These are phyloP conservation scores for Garra rufa DNA, from an alignment of 2,113 vertebrate genomes.

Conservation along the genomic window DNA sequence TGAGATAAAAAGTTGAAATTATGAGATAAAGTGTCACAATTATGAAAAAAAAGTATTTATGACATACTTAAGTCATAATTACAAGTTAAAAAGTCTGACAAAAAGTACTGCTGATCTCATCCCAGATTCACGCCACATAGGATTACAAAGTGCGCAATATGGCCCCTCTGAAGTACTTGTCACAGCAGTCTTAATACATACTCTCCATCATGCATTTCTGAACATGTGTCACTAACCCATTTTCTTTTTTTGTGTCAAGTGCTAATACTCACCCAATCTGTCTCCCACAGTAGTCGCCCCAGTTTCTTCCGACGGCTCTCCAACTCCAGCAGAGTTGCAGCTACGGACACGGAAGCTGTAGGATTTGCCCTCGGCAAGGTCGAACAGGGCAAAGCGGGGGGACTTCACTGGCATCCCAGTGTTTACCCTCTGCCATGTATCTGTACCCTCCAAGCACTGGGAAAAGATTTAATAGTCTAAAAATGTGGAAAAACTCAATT, in stretches of 20 bases:
- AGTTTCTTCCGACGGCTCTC: conserved; percentile 86
- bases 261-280: conserved; percentile 84
- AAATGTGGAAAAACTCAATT: not conserved
- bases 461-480: not conserved
- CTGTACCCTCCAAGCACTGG: conserved; percentile 85
- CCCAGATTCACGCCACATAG: not conserved
- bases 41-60: too few species aligned
- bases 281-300: conserved; percentile 86
- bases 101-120: too few species aligned
- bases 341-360: conserved; percentile 97
- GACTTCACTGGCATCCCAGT: conserved; percentile 94
- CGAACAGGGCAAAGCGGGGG: conserved; percentile 95
- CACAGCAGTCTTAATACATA: not conserved
- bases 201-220: not conserved
- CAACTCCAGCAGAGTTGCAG: conserved; percentile 91
- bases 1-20: too few species aligned
- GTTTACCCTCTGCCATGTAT: conserved; percentile 96
- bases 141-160: not conserved
- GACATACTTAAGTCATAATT: too few species aligned
- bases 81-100: too few species aligned
- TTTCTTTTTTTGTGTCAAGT: conserved; percentile 9
- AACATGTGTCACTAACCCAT: not conserved
- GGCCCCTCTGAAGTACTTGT: not conserved
- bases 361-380: conserved; percentile 90
- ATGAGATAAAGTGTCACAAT: too few species aligned